These are phyloP conservation scores for Fissipunctia ypsillon DNA, from an alignment of 2,888 invertebrate species.

Conservation along the genomic window DNA sequence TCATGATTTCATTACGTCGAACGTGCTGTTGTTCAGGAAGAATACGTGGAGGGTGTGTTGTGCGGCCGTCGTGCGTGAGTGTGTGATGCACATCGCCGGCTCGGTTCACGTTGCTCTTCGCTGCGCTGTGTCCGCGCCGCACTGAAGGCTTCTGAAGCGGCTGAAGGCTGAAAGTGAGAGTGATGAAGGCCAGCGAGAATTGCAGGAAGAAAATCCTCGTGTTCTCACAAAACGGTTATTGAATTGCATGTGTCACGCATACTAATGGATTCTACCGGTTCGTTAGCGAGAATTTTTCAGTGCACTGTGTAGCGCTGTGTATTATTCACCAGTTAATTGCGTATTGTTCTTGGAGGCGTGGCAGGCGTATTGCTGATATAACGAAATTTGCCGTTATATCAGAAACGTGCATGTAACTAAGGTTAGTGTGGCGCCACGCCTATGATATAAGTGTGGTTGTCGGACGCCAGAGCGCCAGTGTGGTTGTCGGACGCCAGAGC, in stretches of 20 bases:
- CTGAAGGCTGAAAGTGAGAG: no score
- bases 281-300: neutral
- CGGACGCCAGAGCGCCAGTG: no score
- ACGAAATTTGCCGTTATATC: no score
- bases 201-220: neutral
- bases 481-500: no score
- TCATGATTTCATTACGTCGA: conserved; percentile 36
- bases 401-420: no score
- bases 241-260: neutral
- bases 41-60: neutral
- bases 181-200: no score
- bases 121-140: neutral
- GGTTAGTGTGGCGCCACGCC: neutral
- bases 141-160: no score
- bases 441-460: neutral
- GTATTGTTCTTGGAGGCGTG: neutral
- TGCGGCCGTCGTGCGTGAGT: neutral
- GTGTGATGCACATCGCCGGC: neutral
- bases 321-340: neutral
- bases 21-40: conserved; percentile 20
- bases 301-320: no score
- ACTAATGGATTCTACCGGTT: neutral
- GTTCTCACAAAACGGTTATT: conserved; percentile 4
- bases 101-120: neutral
- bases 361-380: neutral